Base-by-base conservation (phyloP, 2,113 vertebrate species). In the Sphaerodactylus townsendi region DNA sequence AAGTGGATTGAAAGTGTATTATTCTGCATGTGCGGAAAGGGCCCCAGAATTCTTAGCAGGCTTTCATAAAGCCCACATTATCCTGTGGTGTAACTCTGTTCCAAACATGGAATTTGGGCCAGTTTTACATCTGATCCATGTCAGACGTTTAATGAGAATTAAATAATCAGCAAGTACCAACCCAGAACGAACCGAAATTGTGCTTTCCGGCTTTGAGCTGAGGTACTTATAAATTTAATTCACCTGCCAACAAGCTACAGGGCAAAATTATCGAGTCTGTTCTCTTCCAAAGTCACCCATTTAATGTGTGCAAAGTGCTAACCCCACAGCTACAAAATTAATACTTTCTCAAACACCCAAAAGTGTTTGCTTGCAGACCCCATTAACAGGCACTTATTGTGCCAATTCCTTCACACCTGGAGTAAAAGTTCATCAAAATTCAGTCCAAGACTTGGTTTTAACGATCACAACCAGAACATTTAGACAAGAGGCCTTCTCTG, bases 101-200 rank as follows among this genome's bases (percentile, higher is more conserved):
- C 59, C 23, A 23, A 62, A 28, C 9, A 19, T 62, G 59, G 25
- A 28, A 62, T 62, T 25, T 28, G 59, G 59, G 28, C 59, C 59
- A 62, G 25, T 59, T 59, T 53, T 19, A 14, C 50, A 53, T 11
- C 56, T 62, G 59, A 25, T 62, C 59, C 3, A 5, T n/a, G 28
- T 48, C 25, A 46, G 15, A 28, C 30, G 5, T 87, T 86, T 7
- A 72, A 78, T 1, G 2, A 21, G 74, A 75, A 35, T 70, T 86
- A 46, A 74, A 79, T 41, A 30, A 76, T 30, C 62, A 64, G 30
- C 33, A 84, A 81, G 87, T 68, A 85, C 76, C 82, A 41, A 53
- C 82, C 83, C 87, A 79, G 86, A 68, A 92, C 25, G 80, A 83
- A 65, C 78, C 83, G 88, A 86, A 89, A 89, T 56, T 33, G 75